Conservation (phyloP, 53 echinoderm and acorn worm genomes). For the Mesocentrotus franciscanus region DNA sequence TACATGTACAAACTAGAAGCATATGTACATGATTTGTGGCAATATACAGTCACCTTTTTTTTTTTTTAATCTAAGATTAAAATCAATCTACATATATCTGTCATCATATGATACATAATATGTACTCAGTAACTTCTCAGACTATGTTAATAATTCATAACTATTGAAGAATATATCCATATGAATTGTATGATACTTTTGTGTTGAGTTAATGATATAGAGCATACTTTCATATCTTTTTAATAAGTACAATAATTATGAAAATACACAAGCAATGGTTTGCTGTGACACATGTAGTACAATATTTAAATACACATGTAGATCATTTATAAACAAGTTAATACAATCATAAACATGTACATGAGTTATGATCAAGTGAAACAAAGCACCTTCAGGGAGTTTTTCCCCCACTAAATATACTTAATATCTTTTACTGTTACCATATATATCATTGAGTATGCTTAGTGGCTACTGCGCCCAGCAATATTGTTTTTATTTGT, state of each 20-base stretch:
- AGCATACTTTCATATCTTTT: background rate
- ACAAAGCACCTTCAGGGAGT: background rate
- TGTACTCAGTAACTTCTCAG: background rate
- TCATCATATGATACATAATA: background rate
- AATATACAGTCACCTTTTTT: background rate
- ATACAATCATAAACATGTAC: background rate
- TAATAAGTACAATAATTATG: background rate
- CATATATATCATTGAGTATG: too few relatives aligned
- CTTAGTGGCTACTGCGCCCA: too few relatives aligned
- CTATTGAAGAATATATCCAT: background rate
- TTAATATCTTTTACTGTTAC: too few relatives aligned
- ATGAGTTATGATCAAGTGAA: background rate
- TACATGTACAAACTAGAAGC: background rate
- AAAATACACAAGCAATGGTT: background rate
- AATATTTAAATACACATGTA: slow-evolving; percentile 29
- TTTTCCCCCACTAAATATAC: background rate
- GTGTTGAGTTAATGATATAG: background rate
- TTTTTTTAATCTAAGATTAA: background rate
- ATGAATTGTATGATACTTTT: background rate
- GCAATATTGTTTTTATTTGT: background rate
- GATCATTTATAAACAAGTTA: slow-evolving; percentile 45
- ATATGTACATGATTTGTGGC: background rate
- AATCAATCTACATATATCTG: background rate
- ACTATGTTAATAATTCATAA: background rate
- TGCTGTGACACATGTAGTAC: background rate